Evolutionary conservation across 2,113 vertebrate genomes (phyloP).

Genomic region (Brienomyrus longianalis): DNA sequence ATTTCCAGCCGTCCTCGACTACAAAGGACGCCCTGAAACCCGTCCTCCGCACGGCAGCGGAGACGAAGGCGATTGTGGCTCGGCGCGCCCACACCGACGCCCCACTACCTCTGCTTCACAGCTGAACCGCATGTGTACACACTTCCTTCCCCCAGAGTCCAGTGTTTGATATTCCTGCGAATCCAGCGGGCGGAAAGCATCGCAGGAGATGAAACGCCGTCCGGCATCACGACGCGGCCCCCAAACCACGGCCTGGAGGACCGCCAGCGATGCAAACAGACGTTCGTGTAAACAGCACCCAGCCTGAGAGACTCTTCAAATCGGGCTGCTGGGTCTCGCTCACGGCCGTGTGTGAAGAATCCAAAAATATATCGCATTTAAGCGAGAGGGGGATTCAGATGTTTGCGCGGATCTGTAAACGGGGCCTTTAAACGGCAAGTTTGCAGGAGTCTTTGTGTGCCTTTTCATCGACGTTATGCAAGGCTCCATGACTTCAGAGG

Average conservation of each 20-base stretch:
- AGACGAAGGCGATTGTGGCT: not conserved
- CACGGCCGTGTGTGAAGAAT: not conserved
- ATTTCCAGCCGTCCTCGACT: not conserved
- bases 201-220: not conserved
- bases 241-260: not conserved
- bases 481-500: not conserved
- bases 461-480: not conserved
- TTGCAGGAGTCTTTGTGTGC: not conserved
- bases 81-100: not conserved
- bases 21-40: not conserved
- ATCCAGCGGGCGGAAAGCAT: not conserved
- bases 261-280: not conserved
- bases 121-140: not conserved
- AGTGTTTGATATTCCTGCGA: not conserved
- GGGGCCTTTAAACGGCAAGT: not conserved
- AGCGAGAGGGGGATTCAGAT: not conserved
- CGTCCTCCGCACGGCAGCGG: not conserved
- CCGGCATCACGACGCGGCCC: not conserved
- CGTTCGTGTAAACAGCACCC: not conserved
- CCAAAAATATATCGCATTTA: constrained; percentile 9
- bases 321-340: not conserved
- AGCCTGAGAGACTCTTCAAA: not conserved
- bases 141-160: not conserved
- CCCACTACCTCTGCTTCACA: not conserved
- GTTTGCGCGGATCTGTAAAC: not conserved